These are phyloP conservation scores for Plebejus melissa DNA, from an alignment of 2,888 invertebrate species.

Conservation along the genomic window DNA sequence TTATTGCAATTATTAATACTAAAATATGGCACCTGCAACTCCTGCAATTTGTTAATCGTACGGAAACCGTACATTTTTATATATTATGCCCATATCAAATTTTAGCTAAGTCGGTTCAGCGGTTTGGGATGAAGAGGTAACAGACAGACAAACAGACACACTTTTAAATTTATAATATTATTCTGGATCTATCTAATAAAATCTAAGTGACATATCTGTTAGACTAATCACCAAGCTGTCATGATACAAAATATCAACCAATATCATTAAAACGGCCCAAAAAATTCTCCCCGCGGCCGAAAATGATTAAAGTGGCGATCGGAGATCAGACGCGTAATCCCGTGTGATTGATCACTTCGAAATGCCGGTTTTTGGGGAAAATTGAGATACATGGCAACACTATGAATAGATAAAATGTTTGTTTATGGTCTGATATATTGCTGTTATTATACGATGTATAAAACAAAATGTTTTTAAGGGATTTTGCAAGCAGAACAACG, in stretches of 20 bases:
- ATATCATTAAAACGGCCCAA: slow-evolving; percentile 20
- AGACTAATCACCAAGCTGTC: slow-evolving; percentile 1
- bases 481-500: not conserved
- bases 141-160: too few relatives aligned
- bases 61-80: too few relatives aligned
- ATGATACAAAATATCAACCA: not conserved
- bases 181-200: too few relatives aligned
- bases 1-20: too few relatives aligned
- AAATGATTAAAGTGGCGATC: slow-evolving; percentile 60
- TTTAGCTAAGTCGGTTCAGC: too few relatives aligned
- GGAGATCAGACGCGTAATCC: slow-evolving; percentile 53
- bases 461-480: not conserved
- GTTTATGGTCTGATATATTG: slow-evolving; percentile 31
- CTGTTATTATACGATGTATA: slow-evolving; percentile 7
- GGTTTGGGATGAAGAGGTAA: too few relatives aligned
- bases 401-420: slow-evolving; percentile 44
- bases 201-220: not conserved
- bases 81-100: too few relatives aligned
- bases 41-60: too few relatives aligned
- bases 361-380: slow-evolving; percentile 61
- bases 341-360: slow-evolving; percentile 67
- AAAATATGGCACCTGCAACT: too few relatives aligned
- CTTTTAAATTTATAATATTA: too few relatives aligned
- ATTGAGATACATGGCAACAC: slow-evolving; percentile 42
- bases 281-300: slow-evolving; percentile 36